Evolutionary conservation across 2,797 vertebrate species (phyloP), one percentile per base, ranked within the genome.

Genomic region (Artibeus jamaicensis): DNA sequence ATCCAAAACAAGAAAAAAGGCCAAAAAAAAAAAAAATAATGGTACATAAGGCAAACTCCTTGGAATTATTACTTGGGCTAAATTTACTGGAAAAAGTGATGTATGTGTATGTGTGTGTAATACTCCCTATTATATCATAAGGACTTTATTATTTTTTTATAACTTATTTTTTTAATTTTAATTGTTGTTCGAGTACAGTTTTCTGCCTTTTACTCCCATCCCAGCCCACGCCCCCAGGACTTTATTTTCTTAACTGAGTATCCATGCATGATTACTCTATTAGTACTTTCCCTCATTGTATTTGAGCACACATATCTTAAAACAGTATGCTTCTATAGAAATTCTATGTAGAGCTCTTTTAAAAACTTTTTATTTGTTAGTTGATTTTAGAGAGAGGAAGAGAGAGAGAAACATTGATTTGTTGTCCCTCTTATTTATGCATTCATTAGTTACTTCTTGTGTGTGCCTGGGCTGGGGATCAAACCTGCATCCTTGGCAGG

Each of bases 81-180:
- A 84, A 81, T 74, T 78, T 87, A 93, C 15, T 94, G 70, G 78
- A 81, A 67, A 83, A 83, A n/a, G 67, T 68, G 55, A 21, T 74
- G 18, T 81, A 9, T 42, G 14, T 37, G 48, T 48, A 15, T 18
- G 4, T 73, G 10, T 81, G n/a, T 37, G 18, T 86, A 81, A 74
- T 39, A 48, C 7, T 67, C 68, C 34, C 37, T 84, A 70, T 83
- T 70, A 46, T 16, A 70, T 91, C 67, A 24, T 77, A 77, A 93
- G 34, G 89, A 91, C 39, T 87, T 93, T 18, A 32, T 93, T 65
- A 50, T 50, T 50, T 50, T 50, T 50, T 50, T 50, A 50, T 18
- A 50, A 50, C 18, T 50, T 50, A 50, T 50, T 50, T 50, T 18
- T 48, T 50, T 5, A 4, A 50, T 50, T 50, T 50, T 50, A 50